Evolutionary conservation across 2,113 vertebrate genomes (phyloP).

Genomic region (Pandion haliaetus): DNA sequence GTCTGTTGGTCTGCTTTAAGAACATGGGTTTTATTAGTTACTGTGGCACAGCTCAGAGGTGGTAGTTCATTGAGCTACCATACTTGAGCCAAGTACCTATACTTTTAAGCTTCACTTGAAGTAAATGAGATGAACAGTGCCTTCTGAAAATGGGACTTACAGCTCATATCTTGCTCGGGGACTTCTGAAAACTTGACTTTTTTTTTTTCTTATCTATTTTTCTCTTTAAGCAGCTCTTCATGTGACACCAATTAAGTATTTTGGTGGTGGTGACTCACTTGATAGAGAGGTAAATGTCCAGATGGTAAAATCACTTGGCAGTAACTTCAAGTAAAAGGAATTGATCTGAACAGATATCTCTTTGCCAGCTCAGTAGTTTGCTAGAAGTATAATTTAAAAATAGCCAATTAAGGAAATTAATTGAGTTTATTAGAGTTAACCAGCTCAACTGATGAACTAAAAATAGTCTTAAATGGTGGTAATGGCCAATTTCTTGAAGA

Average conservation of each 20-base stretch:
- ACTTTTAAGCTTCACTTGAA: background rate
- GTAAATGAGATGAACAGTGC: background rate
- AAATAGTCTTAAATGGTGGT: background rate
- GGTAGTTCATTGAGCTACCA: background rate
- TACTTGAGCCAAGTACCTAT: background rate
- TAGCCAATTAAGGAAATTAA: slow-evolving; percentile 32
- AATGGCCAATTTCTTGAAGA: background rate
- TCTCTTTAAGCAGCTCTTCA: background rate
- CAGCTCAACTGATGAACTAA: background rate
- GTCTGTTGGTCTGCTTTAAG: background rate
- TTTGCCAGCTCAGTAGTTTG: background rate
- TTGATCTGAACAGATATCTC: background rate
- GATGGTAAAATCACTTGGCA: slow-evolving; percentile 6
- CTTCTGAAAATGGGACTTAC: background rate
- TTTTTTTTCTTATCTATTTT: background rate
- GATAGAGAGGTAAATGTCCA: background rate
- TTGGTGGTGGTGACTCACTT: background rate
- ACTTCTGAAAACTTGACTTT: background rate
- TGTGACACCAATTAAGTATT: background rate
- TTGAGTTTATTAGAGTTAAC: background rate
- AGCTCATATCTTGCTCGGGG: background rate
- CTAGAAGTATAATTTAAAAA: slow-evolving; percentile 43
- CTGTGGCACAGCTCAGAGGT: background rate
- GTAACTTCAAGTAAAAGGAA: background rate
- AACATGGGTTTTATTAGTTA: background rate